phyloP scores from a whole-genome alignment of 2,113 vertebrate species.

The Apteryx mantelli region DNA sequence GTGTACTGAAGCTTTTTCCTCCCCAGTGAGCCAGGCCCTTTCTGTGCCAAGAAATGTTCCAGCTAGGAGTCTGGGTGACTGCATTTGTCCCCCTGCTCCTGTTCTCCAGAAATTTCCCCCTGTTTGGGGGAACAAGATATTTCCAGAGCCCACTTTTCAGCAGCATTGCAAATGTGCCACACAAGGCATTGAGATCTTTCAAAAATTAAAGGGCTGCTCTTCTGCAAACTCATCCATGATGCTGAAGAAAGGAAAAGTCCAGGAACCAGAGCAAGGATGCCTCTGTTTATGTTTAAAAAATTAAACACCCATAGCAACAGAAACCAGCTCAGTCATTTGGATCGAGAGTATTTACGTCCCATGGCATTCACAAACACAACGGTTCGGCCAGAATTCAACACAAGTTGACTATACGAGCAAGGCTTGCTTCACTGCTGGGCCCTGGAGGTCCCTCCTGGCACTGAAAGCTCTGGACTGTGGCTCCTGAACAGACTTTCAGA shows the following conservation, averaged over 20 bases:
- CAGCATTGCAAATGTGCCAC: background rate
- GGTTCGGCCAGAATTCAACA: too few relatives aligned
- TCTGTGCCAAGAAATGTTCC: background rate
- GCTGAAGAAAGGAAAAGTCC: background rate
- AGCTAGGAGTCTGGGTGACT: background rate
- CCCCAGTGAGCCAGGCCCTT: too few relatives aligned
- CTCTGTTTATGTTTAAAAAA: constrained; percentile 2
- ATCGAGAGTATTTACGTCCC: background rate
- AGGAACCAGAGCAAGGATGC: background rate
- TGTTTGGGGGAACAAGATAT: background rate
- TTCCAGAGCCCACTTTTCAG: background rate
- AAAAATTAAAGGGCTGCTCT: background rate
- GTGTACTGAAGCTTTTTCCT: too few relatives aligned
- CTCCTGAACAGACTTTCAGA: too few relatives aligned
- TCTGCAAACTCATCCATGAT: background rate
- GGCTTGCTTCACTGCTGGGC: too few relatives aligned
- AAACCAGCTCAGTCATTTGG: background rate
- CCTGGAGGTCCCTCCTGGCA: too few relatives aligned
- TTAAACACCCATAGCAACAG: background rate
- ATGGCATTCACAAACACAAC: background rate
- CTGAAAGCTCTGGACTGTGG: too few relatives aligned
- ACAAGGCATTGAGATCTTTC: background rate
- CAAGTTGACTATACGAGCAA: too few relatives aligned
- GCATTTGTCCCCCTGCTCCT: background rate
- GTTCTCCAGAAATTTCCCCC: background rate